A percentile compares a stretch with the other conserved stretches of the same genome.
Evolutionary conservation across 2,113 vertebrate genomes (phyloP).

Genomic region (Orycteropus afer): DNA sequence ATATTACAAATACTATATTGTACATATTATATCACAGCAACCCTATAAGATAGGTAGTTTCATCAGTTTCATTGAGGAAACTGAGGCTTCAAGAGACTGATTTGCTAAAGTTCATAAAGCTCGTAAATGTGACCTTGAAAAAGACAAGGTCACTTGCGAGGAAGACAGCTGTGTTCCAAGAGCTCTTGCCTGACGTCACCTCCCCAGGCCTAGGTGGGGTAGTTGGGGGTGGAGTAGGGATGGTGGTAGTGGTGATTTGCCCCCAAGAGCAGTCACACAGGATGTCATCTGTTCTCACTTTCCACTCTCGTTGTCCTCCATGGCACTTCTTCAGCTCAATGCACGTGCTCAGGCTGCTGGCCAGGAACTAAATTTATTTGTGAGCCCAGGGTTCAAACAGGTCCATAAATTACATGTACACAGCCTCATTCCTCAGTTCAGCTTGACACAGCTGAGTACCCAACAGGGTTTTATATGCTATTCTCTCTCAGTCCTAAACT

Average conservation of each 20-base stretch:
- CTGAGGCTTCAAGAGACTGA: not conserved
- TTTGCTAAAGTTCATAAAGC: not conserved
- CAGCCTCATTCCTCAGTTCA: slow-evolving; percentile 55
- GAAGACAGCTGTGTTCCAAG: not conserved
- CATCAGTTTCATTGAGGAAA: not conserved
- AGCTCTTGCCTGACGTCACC: not conserved
- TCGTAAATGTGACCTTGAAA: not conserved
- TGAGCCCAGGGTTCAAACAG: slow-evolving; percentile 60
- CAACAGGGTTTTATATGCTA: not conserved
- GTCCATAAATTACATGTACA: slow-evolving; percentile 55
- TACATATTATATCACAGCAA: not conserved
- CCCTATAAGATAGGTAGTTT: not conserved
- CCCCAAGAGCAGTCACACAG: slow-evolving; percentile 2
- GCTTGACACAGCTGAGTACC: not conserved
- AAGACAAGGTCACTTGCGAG: not conserved
- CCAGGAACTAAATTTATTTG: slow-evolving; percentile 71
- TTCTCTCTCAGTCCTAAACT: not conserved
- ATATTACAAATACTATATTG: not conserved
- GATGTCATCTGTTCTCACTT: slow-evolving; percentile 59
- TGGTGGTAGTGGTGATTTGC: not conserved
- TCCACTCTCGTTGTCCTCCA: slow-evolving; percentile 42
- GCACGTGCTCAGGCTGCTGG: slow-evolving; percentile 62
- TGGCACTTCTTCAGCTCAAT: slow-evolving; percentile 55
- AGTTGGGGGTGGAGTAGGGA: not conserved
- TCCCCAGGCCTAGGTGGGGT: not conserved